Evolutionary conservation across 2,888 invertebrate species (phyloP).

Genomic region (Frankliniella fusca): DNA sequence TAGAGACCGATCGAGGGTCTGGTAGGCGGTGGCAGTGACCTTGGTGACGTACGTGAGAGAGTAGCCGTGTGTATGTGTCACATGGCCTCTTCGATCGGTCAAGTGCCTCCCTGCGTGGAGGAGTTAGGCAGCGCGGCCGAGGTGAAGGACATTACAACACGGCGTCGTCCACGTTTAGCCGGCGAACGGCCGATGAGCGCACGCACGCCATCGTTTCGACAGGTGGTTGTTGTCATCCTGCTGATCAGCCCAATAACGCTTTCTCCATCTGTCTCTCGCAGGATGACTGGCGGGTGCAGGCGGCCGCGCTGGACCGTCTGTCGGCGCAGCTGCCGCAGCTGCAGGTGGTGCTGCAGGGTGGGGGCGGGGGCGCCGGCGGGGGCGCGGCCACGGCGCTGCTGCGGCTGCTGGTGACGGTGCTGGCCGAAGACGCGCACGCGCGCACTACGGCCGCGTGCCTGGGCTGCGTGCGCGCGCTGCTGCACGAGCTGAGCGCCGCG

Average conservation of each 20-base stretch:
- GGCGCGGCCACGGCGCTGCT: constrained; percentile 55
- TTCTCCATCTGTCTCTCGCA: constrained; percentile 43
- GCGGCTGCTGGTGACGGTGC: constrained; percentile 59
- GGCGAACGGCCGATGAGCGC: neutral
- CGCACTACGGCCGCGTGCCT: constrained; percentile 48
- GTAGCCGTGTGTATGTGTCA: neutral
- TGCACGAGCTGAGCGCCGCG: constrained; percentile 44
- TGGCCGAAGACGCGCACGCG: constrained; percentile 58
- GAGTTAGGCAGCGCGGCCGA: neutral
- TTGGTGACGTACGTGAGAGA: neutral
- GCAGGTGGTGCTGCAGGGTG: constrained; percentile 55
- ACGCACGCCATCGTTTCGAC: too few species aligned
- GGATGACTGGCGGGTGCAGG: constrained; percentile 56
- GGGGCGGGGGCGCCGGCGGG: constrained; percentile 57
- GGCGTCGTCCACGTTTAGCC: neutral
- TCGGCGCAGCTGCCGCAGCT: constrained; percentile 54
- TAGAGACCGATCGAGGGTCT: too few species aligned
- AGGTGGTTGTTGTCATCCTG: too few species aligned
- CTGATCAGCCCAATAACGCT: neutral
- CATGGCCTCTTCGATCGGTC: too few species aligned
- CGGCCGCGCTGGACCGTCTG: constrained; percentile 57
- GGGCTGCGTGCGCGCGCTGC: constrained; percentile 50
- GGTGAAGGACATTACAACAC: too few species aligned
- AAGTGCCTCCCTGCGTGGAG: neutral
- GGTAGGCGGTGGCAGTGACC: too few species aligned